A percentile compares a stretch with the other conserved stretches of the same genome.
Evolutionary conservation across 2,797 vertebrate species (phyloP).

Genomic region (Sebastes taczanowskii): DNA sequence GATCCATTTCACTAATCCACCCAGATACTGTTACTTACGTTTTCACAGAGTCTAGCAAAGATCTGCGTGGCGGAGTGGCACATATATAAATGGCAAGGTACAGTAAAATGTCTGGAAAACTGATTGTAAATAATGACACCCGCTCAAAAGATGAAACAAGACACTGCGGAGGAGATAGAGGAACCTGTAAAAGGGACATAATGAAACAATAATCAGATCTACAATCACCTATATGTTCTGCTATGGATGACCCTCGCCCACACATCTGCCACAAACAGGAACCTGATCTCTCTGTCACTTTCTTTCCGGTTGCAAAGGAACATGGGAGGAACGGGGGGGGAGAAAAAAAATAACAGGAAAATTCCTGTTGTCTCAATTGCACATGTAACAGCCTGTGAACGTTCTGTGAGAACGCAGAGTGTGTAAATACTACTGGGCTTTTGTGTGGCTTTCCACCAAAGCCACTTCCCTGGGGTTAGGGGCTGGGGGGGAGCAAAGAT

Average conservation of each 20-base stretch:
- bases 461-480: conserved; percentile 75
- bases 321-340: conserved; percentile 9
- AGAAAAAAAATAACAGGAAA: conserved; percentile 32
- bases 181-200: conserved; percentile 45
- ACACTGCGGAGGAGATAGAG: conserved; percentile 30
- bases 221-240: conserved; percentile 40
- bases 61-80: conserved; percentile 35
- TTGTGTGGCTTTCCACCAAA: conserved; percentile 79
- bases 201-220: conserved; percentile 55
- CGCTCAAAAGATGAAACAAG: conserved; percentile 50
- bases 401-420: conserved; percentile 76
- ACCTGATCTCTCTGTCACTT: conserved; percentile 43
- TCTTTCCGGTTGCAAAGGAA: conserved; percentile 44
- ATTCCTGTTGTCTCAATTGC: conserved; percentile 60
- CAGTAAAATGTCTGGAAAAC: conserved; percentile 70
- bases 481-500: conserved; percentile 49
- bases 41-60: conserved; percentile 43
- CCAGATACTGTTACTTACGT: conserved; percentile 55
- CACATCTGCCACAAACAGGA: conserved; percentile 61
- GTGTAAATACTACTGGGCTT: conserved; percentile 82
- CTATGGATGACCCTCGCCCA: conserved; percentile 13
- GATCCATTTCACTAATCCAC: conserved; percentile 64
- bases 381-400: conserved; percentile 67
- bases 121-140: conserved; percentile 64
- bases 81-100: conserved; percentile 52